A percentile compares a stretch with the other conserved stretches of the same genome.
Conservation (phyloP, 30 jellyfish, hydroid and myxozoan genomes). For the Turritopsis dohrnii region DNA sequence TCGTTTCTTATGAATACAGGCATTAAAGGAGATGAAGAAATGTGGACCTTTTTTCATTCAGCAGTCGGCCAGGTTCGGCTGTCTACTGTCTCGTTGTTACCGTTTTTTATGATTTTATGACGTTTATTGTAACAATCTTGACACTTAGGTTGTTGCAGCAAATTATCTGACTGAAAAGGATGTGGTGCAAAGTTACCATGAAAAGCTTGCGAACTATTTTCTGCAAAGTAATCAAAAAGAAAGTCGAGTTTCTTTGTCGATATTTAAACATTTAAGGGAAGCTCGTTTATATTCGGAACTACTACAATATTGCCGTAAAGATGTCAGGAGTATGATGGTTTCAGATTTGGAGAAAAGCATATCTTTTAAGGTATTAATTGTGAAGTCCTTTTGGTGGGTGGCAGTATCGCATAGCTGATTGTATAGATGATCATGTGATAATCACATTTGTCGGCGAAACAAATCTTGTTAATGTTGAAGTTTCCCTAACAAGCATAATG, state of each 20-base stretch:
- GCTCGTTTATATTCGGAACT: conserved; percentile 23
- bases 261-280: conserved; percentile 33
- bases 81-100: no score
- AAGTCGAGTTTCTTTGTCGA: conserved; percentile 42
- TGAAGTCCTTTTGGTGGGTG: not conserved
- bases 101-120: no score
- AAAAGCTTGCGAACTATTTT: conserved; percentile 29
- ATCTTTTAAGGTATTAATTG: not conserved
- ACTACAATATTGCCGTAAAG: conserved; percentile 44
- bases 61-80: conserved; percentile 45
- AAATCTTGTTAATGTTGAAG: no score
- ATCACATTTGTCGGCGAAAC: conserved; percentile 2
- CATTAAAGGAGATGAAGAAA: conserved; percentile 54
- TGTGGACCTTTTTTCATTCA: conserved; percentile 54
- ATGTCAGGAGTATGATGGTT: conserved; percentile 28
- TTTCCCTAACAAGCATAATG: not conserved
- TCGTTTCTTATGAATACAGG: conserved; percentile 61
- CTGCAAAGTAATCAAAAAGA: conserved; percentile 25
- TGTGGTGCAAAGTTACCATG: conserved; percentile 33
- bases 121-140: no score
- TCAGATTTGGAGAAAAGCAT: conserved; percentile 20
- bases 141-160: not conserved
- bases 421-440: no score
- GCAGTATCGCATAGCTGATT: no score
- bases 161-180: conserved; percentile 5